Conservation (phyloP, 2,797 vertebrate species). For the Hydrophis major region DNA sequence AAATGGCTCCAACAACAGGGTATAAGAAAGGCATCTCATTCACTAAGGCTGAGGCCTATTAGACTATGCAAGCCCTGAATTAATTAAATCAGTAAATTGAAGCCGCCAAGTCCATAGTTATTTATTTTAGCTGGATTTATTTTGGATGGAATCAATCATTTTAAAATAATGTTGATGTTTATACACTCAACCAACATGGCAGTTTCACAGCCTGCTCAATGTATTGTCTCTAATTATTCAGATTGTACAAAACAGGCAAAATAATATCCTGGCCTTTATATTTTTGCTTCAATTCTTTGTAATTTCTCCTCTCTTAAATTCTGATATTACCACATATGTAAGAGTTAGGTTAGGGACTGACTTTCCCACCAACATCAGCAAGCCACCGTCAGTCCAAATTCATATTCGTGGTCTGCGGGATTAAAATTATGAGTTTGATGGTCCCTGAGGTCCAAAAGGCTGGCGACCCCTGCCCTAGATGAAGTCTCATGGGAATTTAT, state of each 20-base stretch:
- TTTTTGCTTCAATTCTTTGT: background rate
- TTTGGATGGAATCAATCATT: constrained; percentile 55
- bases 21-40: background rate
- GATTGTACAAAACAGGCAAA: constrained; percentile 20
- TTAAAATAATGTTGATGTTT: constrained; percentile 57
- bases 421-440: too few species aligned
- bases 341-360: background rate
- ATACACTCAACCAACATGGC: constrained; percentile 20
- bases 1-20: constrained; percentile 9
- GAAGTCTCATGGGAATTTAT: constrained; percentile 17
- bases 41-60: constrained; percentile 22
- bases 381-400: too few species aligned
- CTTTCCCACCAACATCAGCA: too few species aligned
- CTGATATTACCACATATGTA: background rate
- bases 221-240: constrained; percentile 25
- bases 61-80: constrained; percentile 31
- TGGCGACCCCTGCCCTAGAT: background rate
- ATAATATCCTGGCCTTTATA: background rate
- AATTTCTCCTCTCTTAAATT: background rate
- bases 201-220: constrained; percentile 40
- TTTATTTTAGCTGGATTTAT: constrained; percentile 49
- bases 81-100: background rate
- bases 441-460: too few species aligned
- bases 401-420: too few species aligned
- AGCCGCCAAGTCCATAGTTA: constrained; percentile 2